Evolutionary conservation across 2,113 vertebrate genomes (phyloP), one percentile per base, ranked within the genome.

Genomic region (Carlito syrichta): DNA sequence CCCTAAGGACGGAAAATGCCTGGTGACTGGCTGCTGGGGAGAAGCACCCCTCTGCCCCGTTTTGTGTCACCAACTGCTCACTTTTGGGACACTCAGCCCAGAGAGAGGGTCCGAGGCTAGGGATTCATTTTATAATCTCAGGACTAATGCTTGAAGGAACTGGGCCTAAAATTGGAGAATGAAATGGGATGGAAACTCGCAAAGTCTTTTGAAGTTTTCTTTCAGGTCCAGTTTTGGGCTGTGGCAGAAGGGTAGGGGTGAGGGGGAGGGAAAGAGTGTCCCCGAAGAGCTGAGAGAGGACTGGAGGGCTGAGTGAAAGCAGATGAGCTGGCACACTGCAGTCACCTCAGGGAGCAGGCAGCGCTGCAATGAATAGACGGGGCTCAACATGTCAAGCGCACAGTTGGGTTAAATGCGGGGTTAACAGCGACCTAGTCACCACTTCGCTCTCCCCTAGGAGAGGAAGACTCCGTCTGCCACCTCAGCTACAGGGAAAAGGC

Each of bases 391-490:
- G 77, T 30, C 71, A 83, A 91, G 83, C 94, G 91, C 54, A 68
- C 69, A 95, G 85, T 78, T 2, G 1, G 95, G 83, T 96, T 86
- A 92, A 95, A 92, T 6, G 35, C 4, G 11, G 68, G 89, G 43
- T 94, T 97, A 94, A 96, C 20, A 63, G 43, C 0, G 32, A 74
- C 79, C 23, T 54, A 96, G 92, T 90, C 77, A 94, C 60, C 30
- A 22, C 81, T 43, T 63, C 19, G 52, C 54, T 6, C 16, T 86
- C 94, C 95, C 87, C 35, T 32, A 71, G 0, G 27, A 76, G 23
- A 95, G 63, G 17, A 91, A 77, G 60, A 88, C 56, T 14, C 32
- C 19, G 71, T 62, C 17, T 97, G 87, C 82, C 85, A 54, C 85
- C 96, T 96, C 27, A 66, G 20, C 50, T 78, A 22, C 8, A n/a